These are phyloP conservation scores for Apantesis nais DNA, from an alignment of 2,888 invertebrate species.

Conservation along the genomic window DNA sequence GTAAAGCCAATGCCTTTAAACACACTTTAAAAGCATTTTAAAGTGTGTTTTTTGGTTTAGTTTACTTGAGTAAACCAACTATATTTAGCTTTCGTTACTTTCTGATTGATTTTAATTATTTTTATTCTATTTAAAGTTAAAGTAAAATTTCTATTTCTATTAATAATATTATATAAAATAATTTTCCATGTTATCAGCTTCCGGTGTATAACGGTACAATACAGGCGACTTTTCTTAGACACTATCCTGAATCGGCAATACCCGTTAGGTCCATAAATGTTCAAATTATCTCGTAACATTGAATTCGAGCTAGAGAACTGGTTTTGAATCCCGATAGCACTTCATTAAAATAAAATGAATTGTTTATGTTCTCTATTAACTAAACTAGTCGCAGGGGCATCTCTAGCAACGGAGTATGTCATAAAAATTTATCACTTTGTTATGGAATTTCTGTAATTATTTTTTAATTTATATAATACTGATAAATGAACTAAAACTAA, in stretches of 20 bases:
- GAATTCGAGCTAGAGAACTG: background rate
- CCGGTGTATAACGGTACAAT: background rate
- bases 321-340: background rate
- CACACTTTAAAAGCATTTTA: no score
- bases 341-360: background rate
- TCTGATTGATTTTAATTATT: no score
- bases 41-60: no score
- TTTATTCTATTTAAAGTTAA: background rate
- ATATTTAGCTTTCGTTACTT: no score
- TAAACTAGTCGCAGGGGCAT: background rate
- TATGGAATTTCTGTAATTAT: background rate
- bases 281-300: background rate
- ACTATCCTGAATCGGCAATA: background rate
- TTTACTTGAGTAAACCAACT: no score
- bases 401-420: background rate
- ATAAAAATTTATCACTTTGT: background rate
- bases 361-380: constrained; percentile 1
- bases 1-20: no score
- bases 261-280: constrained; percentile 3
- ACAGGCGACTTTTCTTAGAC: background rate
- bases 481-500: background rate
- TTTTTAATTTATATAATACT: background rate
- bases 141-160: no score
- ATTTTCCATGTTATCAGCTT: background rate
- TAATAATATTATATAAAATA: no score